Evolutionary conservation across 2,888 invertebrate genomes (phyloP).

Genomic region (Muschampia plurimacula): DNA sequence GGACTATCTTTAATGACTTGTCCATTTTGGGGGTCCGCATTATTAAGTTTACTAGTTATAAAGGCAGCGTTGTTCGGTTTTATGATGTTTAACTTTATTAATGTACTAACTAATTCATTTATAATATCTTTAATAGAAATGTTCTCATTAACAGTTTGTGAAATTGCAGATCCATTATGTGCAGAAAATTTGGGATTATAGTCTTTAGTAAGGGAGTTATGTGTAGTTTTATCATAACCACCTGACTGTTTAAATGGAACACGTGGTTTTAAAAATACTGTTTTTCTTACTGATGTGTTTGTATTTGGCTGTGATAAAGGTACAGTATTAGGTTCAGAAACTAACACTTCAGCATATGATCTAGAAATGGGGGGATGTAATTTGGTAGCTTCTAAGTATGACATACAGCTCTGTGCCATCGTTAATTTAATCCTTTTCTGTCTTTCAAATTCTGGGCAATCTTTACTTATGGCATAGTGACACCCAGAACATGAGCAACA

Average conservation of each 20-base stretch:
- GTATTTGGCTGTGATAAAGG: not conserved
- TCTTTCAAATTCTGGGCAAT: slow-evolving; percentile 35
- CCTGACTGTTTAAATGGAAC: not conserved
- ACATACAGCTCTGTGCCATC: slow-evolving; percentile 35
- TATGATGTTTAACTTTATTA: slow-evolving; percentile 10
- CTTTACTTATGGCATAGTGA: slow-evolving; percentile 22
- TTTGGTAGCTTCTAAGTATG: slow-evolving; percentile 20
- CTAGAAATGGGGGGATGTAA: slow-evolving; percentile 3
- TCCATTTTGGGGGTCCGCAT: not conserved
- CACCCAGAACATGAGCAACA: slow-evolving; percentile 34
- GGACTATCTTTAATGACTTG: not conserved
- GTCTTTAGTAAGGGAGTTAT: slow-evolving; percentile 2
- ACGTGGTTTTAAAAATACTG: slow-evolving; percentile 14
- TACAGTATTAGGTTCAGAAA: not conserved
- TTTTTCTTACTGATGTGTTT: slow-evolving; percentile 4
- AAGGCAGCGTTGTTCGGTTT: slow-evolving; percentile 26
- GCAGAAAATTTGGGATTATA: slow-evolving; percentile 6
- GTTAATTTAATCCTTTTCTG: slow-evolving; percentile 35
- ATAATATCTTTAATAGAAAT: not conserved
- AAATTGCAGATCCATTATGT: slow-evolving; percentile 10
- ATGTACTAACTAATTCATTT: slow-evolving; percentile 10
- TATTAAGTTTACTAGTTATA: not conserved
- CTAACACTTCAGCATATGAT: slow-evolving; percentile 16
- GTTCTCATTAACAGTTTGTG: not conserved
- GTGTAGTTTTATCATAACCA: slow-evolving; percentile 10